Conservation (phyloP, 2,797 vertebrate genomes). For the Triplophysa yarkandensis region DNA sequence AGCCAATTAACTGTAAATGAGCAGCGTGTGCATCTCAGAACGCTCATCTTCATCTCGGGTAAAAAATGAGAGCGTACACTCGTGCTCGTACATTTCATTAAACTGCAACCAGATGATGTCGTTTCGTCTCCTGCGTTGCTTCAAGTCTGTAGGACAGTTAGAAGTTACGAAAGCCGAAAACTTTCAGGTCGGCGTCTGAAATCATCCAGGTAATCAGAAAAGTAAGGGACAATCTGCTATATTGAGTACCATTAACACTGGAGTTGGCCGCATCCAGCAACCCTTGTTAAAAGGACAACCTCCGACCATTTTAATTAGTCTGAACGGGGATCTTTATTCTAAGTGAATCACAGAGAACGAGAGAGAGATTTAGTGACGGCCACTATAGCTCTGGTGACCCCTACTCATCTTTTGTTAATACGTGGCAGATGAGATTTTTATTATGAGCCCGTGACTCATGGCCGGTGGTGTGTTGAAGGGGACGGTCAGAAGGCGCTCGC, state of each 20-base stretch:
- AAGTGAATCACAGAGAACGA: constrained; percentile 51
- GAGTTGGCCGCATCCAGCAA: constrained; percentile 64
- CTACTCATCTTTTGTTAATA: constrained; percentile 75
- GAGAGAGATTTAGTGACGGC: constrained; percentile 83
- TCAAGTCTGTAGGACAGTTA: neutral
- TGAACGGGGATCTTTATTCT: constrained; percentile 54
- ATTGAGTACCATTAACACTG: constrained; percentile 72
- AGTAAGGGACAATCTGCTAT: constrained; percentile 74
- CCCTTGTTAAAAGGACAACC: constrained; percentile 68
- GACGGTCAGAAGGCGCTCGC: constrained; percentile 51
- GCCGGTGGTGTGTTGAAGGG: constrained; percentile 30
- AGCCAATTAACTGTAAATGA: constrained; percentile 77
- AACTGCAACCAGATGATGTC: neutral
- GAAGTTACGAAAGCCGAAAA: neutral
- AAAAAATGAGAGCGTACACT: constrained; percentile 30
- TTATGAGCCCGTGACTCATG: constrained; percentile 57
- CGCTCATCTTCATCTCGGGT: constrained; percentile 33
- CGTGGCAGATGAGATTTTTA: constrained; percentile 69
- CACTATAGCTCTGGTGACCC: constrained; percentile 79
- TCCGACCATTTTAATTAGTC: constrained; percentile 75
- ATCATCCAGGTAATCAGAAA: constrained; percentile 64
- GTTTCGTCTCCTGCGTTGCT: neutral
- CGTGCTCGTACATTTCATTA: neutral
- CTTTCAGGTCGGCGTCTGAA: constrained; percentile 48
- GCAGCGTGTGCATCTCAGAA: constrained; percentile 59